Percentiles rank a stretch among this genome's conserved stretches.
Evolutionary conservation across 2,797 vertebrate genomes (phyloP).

Genomic region (Neosilurus hyrtlii): DNA sequence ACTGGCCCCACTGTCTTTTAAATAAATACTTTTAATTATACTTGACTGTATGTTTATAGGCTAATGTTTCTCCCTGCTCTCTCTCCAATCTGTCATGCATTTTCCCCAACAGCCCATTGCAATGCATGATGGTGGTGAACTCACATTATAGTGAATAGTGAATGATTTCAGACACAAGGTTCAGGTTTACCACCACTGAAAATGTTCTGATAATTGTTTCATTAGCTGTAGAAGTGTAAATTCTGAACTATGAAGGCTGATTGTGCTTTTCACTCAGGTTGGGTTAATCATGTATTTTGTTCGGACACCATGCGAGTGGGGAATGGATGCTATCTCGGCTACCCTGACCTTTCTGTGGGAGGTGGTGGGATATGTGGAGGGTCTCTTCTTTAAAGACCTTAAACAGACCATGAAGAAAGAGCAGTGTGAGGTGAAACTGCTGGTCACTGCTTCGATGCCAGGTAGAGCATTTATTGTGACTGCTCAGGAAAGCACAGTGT

Average conservation of each 20-base stretch:
- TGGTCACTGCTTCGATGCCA: conserved; percentile 98
- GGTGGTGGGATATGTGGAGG: conserved; percentile 96
- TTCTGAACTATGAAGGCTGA: neutral
- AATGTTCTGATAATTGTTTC: no score
- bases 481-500: neutral
- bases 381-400: conserved; percentile 97
- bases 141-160: no score
- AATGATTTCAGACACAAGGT: no score
- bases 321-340: conserved; percentile 98
- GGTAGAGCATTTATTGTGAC: conserved; percentile 67
- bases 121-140: no score
- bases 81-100: no score
- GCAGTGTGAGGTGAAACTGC: conserved; percentile 96
- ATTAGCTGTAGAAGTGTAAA: no score
- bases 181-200: no score
- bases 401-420: conserved; percentile 99
- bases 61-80: no score
- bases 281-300: conserved; percentile 99
- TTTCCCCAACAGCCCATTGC: no score
- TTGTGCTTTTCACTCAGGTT: conserved; percentile 72
- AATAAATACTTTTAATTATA: no score
- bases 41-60: no score
- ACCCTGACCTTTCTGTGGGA: conserved; percentile 98
- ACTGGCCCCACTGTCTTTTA: no score
- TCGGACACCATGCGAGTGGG: conserved; percentile 96